These are phyloP conservation scores for Mormyrus iriodes DNA, from an alignment of 2,113 vertebrate genomes.

Conservation along the genomic window DNA sequence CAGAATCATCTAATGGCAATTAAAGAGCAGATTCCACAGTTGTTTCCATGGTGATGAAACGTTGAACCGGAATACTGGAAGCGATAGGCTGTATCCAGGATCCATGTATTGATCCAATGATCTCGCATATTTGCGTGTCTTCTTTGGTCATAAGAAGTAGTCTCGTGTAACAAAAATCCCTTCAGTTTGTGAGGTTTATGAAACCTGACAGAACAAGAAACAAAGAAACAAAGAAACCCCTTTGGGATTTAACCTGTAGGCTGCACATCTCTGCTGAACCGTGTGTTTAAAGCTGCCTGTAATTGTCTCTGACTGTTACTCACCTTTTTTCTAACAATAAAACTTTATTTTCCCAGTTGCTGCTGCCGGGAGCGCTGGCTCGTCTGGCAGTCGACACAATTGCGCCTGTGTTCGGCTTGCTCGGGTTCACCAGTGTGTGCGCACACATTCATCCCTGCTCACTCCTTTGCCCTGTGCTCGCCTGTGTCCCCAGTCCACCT, in stretches of 20 bases:
- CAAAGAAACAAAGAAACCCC: not conserved
- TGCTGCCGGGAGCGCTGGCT: not conserved
- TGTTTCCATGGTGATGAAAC: slow-evolving; percentile 34
- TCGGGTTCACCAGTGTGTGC: not conserved
- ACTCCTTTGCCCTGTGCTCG: not conserved
- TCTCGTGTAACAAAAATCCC: not conserved
- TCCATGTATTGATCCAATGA: not conserved
- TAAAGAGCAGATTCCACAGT: slow-evolving; percentile 34
- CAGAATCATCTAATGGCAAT: slow-evolving; percentile 36
- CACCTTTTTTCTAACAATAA: not conserved
- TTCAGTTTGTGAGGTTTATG: not conserved
- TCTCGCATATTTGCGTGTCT: not conserved
- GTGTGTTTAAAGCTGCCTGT: not conserved
- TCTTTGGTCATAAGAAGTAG: not conserved
- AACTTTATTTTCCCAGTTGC: not conserved
- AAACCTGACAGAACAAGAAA: not conserved
- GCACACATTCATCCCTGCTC: not conserved
- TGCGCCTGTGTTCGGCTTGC: not conserved
- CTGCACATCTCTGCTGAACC: not conserved
- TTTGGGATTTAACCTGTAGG: not conserved
- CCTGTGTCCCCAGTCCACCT: slow-evolving; percentile 73
- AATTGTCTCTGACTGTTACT: not conserved
- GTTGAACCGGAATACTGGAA: slow-evolving; percentile 15
- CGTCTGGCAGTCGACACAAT: not conserved
- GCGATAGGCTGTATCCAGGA: not conserved